Evolutionary conservation across 2,888 invertebrate species (phyloP).

Genomic region (Oscheius sp.): DNA sequence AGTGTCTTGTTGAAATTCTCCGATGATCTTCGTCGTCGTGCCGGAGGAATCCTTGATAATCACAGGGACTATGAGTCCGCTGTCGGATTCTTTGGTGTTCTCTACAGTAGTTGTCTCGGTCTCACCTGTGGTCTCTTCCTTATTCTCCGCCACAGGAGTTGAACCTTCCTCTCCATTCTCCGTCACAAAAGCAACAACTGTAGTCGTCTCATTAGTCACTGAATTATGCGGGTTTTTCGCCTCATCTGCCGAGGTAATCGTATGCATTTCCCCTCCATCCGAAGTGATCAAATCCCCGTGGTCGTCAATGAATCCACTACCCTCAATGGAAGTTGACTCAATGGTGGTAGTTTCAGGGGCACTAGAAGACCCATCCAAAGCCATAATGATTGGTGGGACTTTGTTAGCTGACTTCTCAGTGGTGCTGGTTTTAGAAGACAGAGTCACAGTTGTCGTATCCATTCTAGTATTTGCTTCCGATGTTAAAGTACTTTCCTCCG

Average conservation of each 20-base stretch:
- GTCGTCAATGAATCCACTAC: conserved; percentile 5
- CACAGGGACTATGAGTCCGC: no score
- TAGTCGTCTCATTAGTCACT: background rate
- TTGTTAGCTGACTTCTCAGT: no score
- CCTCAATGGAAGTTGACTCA: conserved; percentile 29
- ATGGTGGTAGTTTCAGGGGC: background rate
- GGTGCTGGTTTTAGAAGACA: background rate
- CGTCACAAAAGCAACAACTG: conserved; percentile 6
- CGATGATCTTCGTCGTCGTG: background rate
- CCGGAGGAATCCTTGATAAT: conserved; percentile 2
- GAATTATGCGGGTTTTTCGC: background rate
- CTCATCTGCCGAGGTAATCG: background rate
- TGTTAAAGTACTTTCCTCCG: background rate
- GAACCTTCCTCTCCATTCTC: background rate
- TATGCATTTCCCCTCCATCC: conserved; percentile 7
- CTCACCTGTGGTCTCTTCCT: conserved; percentile 18
- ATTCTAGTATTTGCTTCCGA: background rate
- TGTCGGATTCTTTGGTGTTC: conserved; percentile 7
- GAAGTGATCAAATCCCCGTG: conserved; percentile 12
- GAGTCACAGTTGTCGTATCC: background rate
- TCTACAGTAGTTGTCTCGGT: background rate
- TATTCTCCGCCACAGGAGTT: background rate
- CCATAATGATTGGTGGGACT: background rate
- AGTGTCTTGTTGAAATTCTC: no score
- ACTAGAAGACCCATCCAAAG: background rate